These are phyloP conservation scores for Drosophila setifemur DNA, from an alignment of 1,140 invertebrate genomes.

Conservation along the genomic window DNA sequence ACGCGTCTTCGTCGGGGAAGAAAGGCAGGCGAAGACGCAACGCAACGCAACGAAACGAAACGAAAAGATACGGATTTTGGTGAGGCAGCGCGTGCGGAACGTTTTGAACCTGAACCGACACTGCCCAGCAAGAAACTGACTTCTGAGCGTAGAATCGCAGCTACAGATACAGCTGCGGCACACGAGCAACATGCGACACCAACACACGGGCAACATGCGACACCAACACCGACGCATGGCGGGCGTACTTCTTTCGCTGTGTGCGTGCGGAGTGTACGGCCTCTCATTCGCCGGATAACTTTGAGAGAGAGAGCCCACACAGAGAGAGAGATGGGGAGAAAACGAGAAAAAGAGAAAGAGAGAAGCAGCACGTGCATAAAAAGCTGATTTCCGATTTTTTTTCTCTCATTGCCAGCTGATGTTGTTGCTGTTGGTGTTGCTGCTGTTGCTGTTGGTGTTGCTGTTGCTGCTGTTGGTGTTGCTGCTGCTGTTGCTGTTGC, in stretches of 20 bases:
- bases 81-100: constrained; percentile 65
- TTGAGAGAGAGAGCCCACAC: constrained; percentile 15
- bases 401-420: constrained; percentile 35
- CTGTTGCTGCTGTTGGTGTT: background rate
- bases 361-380: constrained; percentile 67
- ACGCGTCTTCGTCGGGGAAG: constrained; percentile 3
- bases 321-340: constrained; percentile 19
- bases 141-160: constrained; percentile 75
- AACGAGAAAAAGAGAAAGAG: constrained; percentile 17
- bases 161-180: constrained; percentile 10
- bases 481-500: background rate
- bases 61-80: background rate
- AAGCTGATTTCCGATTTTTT: constrained; percentile 39
- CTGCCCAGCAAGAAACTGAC: constrained; percentile 78
- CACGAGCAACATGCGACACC: constrained; percentile 2
- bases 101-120: constrained; percentile 81
- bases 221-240: constrained; percentile 53
- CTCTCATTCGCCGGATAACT: constrained; percentile 78
- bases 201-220: background rate
- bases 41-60: background rate
- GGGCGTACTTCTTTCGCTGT: background rate
- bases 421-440: constrained; percentile 14
- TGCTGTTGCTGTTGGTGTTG: background rate
- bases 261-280: constrained; percentile 47
- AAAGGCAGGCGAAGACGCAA: no score